Evolutionary conservation across 2,797 vertebrate genomes (phyloP).

Genomic region (Sebastes miniatus): DNA sequence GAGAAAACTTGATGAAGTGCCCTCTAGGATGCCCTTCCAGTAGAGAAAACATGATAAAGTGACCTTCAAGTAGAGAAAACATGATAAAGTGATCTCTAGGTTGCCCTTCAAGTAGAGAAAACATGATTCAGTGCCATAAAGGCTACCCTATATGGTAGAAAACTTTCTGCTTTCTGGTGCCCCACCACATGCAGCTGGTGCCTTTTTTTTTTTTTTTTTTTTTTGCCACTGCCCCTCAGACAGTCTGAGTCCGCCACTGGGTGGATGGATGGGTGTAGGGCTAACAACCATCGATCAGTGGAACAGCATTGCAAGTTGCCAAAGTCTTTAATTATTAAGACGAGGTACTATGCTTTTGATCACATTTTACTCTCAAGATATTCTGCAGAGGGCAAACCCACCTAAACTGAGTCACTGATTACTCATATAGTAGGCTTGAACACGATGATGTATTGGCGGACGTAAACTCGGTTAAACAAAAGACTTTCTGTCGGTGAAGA

Average conservation of each 20-base stretch:
- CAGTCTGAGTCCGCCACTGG: background rate
- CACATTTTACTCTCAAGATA: background rate
- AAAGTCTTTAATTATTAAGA: background rate
- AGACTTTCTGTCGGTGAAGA: background rate
- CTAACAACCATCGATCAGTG: background rate
- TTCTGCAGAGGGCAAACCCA: background rate
- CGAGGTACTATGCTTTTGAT: background rate
- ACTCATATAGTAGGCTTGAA: background rate
- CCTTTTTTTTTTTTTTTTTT: too few species aligned
- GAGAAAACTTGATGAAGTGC: too few species aligned
- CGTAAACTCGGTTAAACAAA: background rate
- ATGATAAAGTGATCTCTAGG: too few species aligned
- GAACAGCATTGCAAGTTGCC: background rate
- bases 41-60: too few species aligned
- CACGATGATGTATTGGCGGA: background rate
- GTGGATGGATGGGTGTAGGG: background rate
- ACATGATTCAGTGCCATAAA: background rate
- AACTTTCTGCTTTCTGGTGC: background rate
- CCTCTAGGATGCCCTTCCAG: too few species aligned
- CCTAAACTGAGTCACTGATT: slow-evolving; percentile 8
- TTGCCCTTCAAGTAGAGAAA: too few species aligned
- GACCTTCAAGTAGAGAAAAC: too few species aligned
- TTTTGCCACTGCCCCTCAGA: background rate
- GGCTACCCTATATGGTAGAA: background rate
- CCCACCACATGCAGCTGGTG: background rate